Percentiles rank a stretch among this genome's conserved stretches.
Evolutionary conservation across 2,113 vertebrate species (phyloP).

Genomic region (Centrocercus urophasianus): DNA sequence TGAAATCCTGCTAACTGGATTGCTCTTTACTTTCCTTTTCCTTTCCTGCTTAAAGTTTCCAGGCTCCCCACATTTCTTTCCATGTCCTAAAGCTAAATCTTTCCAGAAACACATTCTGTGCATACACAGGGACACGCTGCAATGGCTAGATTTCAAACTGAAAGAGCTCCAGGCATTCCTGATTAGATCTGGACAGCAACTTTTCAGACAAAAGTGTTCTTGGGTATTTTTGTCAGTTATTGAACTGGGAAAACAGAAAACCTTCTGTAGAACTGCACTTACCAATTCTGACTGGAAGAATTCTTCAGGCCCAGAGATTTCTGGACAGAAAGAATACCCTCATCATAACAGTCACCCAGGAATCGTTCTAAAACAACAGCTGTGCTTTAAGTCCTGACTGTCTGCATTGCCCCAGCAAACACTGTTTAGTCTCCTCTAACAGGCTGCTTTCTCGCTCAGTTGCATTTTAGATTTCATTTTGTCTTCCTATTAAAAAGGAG

Average conservation of each 20-base stretch:
- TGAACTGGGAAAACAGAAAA: background rate
- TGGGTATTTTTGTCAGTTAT: background rate
- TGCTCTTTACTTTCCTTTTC: too few relatives aligned
- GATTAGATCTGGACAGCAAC: background rate
- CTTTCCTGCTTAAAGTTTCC: background rate
- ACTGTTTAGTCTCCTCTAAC: background rate
- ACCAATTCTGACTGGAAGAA: background rate
- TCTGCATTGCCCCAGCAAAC: background rate
- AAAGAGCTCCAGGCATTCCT: background rate
- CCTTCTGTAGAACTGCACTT: background rate
- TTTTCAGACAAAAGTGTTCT: background rate
- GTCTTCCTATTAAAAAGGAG: background rate
- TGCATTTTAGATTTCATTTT: background rate
- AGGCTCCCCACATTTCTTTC: background rate
- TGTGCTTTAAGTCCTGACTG: background rate
- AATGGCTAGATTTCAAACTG: background rate
- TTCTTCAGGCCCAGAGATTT: background rate
- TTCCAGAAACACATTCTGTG: background rate
- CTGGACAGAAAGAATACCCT: background rate
- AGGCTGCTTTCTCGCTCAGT: background rate
- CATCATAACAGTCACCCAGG: background rate
- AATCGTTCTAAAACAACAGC: background rate
- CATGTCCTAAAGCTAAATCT: background rate
- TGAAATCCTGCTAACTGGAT: background rate
- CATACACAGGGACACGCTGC: accelerated